Evolutionary conservation across 2,113 vertebrate species (phyloP).

Genomic region (Taxidea taxus): DNA sequence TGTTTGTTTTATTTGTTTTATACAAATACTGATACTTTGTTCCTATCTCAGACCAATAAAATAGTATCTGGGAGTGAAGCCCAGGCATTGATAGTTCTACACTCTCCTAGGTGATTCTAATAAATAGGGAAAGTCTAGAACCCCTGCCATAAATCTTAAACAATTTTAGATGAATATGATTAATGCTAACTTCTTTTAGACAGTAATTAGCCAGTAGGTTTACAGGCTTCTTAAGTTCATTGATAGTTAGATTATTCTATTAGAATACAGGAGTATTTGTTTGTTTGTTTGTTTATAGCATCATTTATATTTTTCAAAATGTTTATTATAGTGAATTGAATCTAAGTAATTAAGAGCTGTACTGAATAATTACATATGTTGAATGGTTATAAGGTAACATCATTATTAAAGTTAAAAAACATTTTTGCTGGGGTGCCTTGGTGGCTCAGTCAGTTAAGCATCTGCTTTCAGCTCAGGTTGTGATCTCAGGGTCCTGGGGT

Average conservation of each 20-base stretch:
- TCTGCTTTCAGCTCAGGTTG: neutral
- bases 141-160: neutral
- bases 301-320: neutral
- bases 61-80: neutral
- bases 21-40: neutral
- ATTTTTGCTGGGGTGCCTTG: neutral
- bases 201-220: neutral
- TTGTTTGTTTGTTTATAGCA: neutral
- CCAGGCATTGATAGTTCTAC: neutral
- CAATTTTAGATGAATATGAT: neutral
- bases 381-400: neutral
- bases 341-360: neutral
- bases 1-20: neutral
- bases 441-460: neutral
- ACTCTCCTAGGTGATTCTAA: neutral
- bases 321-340: neutral
- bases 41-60: neutral
- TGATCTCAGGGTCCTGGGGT: neutral
- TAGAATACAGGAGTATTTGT: neutral
- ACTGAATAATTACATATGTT: neutral
- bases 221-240: neutral
- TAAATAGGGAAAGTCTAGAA: neutral
- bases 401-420: neutral
- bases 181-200: neutral
- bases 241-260: neutral